phyloP scores from a whole-genome alignment of 2,797 vertebrate species.

The Trichosurus vulpecula region DNA sequence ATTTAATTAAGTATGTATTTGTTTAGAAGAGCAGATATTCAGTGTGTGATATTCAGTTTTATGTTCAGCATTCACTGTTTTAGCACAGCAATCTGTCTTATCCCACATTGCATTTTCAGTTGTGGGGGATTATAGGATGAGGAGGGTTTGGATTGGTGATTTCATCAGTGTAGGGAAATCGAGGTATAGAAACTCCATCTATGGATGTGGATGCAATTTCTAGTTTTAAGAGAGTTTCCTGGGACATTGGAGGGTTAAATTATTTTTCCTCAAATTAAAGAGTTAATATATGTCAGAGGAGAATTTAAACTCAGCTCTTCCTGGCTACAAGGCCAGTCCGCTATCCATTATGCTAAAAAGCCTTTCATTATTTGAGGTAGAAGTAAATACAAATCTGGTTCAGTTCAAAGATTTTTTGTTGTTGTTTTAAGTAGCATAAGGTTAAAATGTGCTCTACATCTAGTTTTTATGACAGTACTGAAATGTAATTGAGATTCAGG shows the following conservation, averaged over 20 bases:
- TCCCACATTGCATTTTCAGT: not conserved
- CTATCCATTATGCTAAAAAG: not conserved
- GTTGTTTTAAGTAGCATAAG: not conserved
- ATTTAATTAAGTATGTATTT: not conserved
- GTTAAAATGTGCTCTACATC: not conserved
- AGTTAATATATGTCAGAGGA: not conserved
- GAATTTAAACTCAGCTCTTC: not conserved
- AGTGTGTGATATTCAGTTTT: not conserved
- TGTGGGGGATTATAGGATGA: not conserved
- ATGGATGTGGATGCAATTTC: not conserved
- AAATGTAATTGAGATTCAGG: slow-evolving; percentile 32
- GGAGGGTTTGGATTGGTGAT: not conserved
- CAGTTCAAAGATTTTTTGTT: not conserved
- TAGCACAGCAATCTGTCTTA: not conserved
- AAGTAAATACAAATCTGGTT: slow-evolving; percentile 27
- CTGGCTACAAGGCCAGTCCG: not conserved
- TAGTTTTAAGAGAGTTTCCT: not conserved
- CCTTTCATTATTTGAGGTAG: not conserved
- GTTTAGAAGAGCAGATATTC: not conserved
- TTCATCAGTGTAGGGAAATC: not conserved
- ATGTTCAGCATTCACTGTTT: not conserved
- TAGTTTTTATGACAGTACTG: not conserved
- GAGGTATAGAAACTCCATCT: not conserved
- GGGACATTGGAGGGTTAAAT: not conserved
- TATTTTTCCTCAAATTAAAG: not conserved